Conservation (phyloP, 37 sponge, comb jelly and placozoan species). For the Agelas oroides region DNA sequence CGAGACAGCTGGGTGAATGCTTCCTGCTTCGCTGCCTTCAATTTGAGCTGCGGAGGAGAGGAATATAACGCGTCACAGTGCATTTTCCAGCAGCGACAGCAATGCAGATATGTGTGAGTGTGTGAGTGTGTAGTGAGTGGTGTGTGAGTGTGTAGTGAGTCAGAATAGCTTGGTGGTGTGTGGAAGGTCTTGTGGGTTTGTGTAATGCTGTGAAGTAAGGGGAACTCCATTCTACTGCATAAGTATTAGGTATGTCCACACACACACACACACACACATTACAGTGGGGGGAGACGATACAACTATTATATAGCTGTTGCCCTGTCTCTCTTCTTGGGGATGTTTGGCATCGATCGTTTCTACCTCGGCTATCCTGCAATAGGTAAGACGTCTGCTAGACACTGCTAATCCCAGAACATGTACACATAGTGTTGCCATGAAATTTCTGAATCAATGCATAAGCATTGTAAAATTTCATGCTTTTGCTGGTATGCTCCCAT, state of each 20-base stretch:
- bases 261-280: too few species aligned
- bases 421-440: neutral
- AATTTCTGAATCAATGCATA: neutral
- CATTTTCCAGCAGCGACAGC: slow-evolving; percentile 4
- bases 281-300: slow-evolving; percentile 74
- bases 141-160: too few species aligned
- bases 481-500: too few species aligned
- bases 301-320: slow-evolving; percentile 80
- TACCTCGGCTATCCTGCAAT: slow-evolving; percentile 98
- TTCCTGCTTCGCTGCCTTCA: slow-evolving; percentile 66
- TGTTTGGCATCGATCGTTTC: slow-evolving; percentile 96
- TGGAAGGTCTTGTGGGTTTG: too few species aligned
- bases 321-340: slow-evolving; percentile 94
- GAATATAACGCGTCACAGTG: slow-evolving; percentile 7
- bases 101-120: slow-evolving; percentile 67
- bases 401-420: too few species aligned
- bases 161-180: too few species aligned
- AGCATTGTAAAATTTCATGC: too few species aligned
- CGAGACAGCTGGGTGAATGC: slow-evolving; percentile 19
- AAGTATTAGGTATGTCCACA: too few species aligned
- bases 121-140: too few species aligned
- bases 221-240: too few species aligned
- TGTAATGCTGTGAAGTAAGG: too few species aligned
- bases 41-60: slow-evolving; percentile 17
- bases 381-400: slow-evolving; percentile 59